phyloP scores from a whole-genome alignment of 92 coral and sea anemone genomes.

The Palythoa caribaeorum region DNA sequence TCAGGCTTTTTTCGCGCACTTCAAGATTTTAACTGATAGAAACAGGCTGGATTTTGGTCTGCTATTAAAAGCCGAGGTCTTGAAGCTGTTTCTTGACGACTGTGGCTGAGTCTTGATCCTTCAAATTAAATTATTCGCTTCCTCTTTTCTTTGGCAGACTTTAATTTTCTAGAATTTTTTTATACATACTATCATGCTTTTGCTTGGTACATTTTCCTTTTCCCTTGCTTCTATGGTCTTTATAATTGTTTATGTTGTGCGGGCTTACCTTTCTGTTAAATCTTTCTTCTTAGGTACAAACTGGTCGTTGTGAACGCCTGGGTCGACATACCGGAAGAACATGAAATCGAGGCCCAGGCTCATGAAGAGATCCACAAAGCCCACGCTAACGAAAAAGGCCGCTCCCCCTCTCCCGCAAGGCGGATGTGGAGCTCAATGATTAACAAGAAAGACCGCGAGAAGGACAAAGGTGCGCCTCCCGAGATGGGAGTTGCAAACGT shows the following conservation, averaged over 20 bases:
- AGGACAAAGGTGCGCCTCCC: constrained; percentile 19
- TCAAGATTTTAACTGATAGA: too few relatives aligned
- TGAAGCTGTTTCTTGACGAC: too few relatives aligned
- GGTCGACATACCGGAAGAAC: constrained; percentile 98
- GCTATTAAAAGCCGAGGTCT: too few relatives aligned
- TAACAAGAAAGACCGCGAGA: constrained; percentile 41
- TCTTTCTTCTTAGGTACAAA: constrained; percentile 58
- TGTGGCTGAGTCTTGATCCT: too few relatives aligned
- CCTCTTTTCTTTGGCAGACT: too few relatives aligned
- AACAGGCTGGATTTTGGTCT: too few relatives aligned
- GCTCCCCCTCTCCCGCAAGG: constrained; percentile 74
- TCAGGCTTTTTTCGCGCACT: too few relatives aligned
- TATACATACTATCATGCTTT: too few relatives aligned
- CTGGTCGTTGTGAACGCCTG: constrained; percentile 95
- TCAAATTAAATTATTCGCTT: too few relatives aligned
- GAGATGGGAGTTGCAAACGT: neutral
- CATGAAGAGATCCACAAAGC: constrained; percentile 77
- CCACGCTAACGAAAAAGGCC: constrained; percentile 59
- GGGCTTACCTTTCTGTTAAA: neutral
- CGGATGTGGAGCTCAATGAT: constrained; percentile 71
- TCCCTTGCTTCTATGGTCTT: neutral
- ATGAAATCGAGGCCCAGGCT: constrained; percentile 85
- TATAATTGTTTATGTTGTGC: neutral
- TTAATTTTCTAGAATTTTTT: too few relatives aligned
- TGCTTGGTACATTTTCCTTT: too few relatives aligned